Base-by-base conservation (phyloP, 2,888 invertebrate genomes). In the Ophion ellenae region DNA sequence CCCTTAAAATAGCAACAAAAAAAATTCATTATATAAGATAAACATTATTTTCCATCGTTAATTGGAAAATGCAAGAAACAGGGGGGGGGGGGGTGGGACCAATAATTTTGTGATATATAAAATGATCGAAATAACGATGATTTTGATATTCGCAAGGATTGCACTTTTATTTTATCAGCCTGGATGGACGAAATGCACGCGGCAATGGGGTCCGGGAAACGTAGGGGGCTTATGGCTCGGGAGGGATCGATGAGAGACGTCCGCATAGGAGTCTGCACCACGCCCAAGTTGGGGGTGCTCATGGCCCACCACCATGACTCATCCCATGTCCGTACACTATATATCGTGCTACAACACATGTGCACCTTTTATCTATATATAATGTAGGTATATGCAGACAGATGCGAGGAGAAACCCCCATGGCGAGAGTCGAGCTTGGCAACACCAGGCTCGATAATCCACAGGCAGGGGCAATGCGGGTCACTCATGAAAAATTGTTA, bases 171-270 rank as follows among this genome's bases (percentile, higher is more conserved):
- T 73, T 17, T 74, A 36, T 81, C 28, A 64, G 74, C 36, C 63
- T 71, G 83, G 45, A 81, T 81, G 59, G 40, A n/a, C 67, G 74
- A 81, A 81, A 81, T 81, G 74, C 73, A 74, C 28, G 32, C 71
- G 70, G 78, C 83, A 78, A 86, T 86, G 86, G 86, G 86, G 83
- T 86, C 83, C 83, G 74, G 83, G 86, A 74, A 59, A 81, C 70
- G 69, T 70, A 36, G 61, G 71, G 82, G 83, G 80, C 73, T 83
- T 69, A 77, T 69, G 74, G 84, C 85, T 76, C 85, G 81, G 85
- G 85, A 84, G 89, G 91, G 90, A 92, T 92, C 92, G 92, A 92
- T 92, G 91, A 90, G 90, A 90, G 91, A 91, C 90, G 90, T 90
- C 90, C 88, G 91, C 90, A 89, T 85, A 87, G 89, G 87, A 83